phyloP scores from a whole-genome alignment of 2,888 invertebrate species.

The Lobophora halterata region DNA sequence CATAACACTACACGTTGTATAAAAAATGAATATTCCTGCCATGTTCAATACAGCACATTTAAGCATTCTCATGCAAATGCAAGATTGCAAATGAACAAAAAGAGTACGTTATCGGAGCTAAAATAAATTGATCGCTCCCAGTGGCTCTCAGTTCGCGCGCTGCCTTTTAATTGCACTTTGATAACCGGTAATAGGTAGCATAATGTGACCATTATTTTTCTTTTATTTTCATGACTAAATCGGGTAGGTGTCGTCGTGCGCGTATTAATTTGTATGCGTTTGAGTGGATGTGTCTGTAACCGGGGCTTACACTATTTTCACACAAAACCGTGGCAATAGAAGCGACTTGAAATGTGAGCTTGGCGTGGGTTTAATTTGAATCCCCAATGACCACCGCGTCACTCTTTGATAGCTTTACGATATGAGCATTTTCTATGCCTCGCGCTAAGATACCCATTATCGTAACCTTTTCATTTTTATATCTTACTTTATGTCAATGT shows the following conservation, averaged over 20 bases:
- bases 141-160: slow-evolving; percentile 52
- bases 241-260: slow-evolving; percentile 23
- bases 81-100: slow-evolving; percentile 65
- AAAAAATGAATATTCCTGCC: slow-evolving; percentile 28
- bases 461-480: slow-evolving; percentile 27
- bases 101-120: slow-evolving; percentile 68
- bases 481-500: slow-evolving; percentile 23
- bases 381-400: slow-evolving; percentile 43
- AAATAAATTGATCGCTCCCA: slow-evolving; percentile 63
- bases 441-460: slow-evolving; percentile 20
- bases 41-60: slow-evolving; percentile 36
- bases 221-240: slow-evolving; percentile 53
- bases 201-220: slow-evolving; percentile 63
- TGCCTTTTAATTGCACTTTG: slow-evolving; percentile 68
- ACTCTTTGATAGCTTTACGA: slow-evolving; percentile 49
- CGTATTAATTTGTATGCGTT: slow-evolving; percentile 1
- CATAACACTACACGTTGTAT: no score
- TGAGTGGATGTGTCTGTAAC: slow-evolving; percentile 33
- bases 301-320: slow-evolving; percentile 27
- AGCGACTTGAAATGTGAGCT: slow-evolving; percentile 49
- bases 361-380: slow-evolving; percentile 58
- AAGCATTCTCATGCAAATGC: slow-evolving; percentile 71
- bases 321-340: slow-evolving; percentile 35
- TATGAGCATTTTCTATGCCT: slow-evolving; percentile 25
- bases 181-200: slow-evolving; percentile 66